phyloP scores from a whole-genome alignment of 1,140 invertebrate genomes.

The Scaptomyza graminum region DNA sequence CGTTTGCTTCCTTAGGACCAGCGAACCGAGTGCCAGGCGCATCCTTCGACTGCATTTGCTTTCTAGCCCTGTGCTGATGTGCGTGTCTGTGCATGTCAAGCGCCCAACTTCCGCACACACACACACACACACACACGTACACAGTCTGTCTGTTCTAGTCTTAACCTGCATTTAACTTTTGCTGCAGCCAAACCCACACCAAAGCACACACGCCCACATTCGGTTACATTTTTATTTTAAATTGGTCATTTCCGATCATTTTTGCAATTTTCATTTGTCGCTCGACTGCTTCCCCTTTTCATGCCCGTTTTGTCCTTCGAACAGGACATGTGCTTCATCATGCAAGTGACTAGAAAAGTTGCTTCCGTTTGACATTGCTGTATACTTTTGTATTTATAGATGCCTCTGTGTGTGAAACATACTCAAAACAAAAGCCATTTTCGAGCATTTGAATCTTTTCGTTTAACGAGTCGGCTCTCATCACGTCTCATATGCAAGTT shows the following conservation, averaged over 20 bases:
- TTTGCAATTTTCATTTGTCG: slow-evolving; percentile 77
- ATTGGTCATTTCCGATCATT: slow-evolving; percentile 79
- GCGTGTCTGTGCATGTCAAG: slow-evolving; percentile 60
- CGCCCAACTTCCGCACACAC: slow-evolving; percentile 50
- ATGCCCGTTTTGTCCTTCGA: slow-evolving; percentile 4
- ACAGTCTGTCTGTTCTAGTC: neutral
- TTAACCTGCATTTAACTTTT: slow-evolving; percentile 40
- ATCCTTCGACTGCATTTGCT: slow-evolving; percentile 21
- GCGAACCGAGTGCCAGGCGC: slow-evolving; percentile 25
- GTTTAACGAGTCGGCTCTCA: slow-evolving; percentile 56
- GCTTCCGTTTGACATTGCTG: slow-evolving; percentile 69
- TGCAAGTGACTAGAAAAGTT: slow-evolving; percentile 64
- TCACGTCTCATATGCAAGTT: slow-evolving; percentile 55
- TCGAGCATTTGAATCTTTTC: slow-evolving; percentile 69
- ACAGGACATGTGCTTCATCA: slow-evolving; percentile 67
- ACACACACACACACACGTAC: neutral
- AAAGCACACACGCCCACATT: slow-evolving; percentile 20
- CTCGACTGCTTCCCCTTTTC: slow-evolving; percentile 46
- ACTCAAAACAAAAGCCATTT: slow-evolving; percentile 74
- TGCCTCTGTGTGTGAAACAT: slow-evolving; percentile 22
- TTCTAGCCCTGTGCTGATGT: slow-evolving; percentile 33
- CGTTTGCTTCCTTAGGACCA: slow-evolving; percentile 22
- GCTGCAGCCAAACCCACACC: slow-evolving; percentile 3
- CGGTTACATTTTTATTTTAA: slow-evolving; percentile 72
- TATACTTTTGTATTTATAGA: slow-evolving; percentile 57